Evolutionary conservation across 37 sponge, comb jelly and placozoan species (phyloP).

Genomic region (Beroe ovata): DNA sequence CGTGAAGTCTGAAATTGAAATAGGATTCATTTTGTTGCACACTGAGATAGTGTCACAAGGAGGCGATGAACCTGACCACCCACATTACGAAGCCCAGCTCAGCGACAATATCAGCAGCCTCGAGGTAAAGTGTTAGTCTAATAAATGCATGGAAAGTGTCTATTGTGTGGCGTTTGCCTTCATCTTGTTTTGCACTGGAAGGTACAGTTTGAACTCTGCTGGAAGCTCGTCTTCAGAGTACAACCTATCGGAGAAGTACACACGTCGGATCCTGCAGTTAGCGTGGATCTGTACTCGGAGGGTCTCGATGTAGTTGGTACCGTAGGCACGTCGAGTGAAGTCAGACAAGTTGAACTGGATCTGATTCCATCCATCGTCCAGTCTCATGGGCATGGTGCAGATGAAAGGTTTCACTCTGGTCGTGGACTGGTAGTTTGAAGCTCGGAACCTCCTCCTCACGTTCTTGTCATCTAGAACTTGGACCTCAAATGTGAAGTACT

Average conservation of each 20-base stretch:
- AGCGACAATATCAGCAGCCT: neutral
- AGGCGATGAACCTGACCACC: too few species aligned
- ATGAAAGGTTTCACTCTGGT: slow-evolving; percentile 99
- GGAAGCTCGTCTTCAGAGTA: slow-evolving; percentile 98
- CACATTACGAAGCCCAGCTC: too few species aligned
- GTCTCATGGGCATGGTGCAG: slow-evolving; percentile 98
- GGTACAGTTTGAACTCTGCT: slow-evolving; percentile 97
- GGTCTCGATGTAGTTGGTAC: slow-evolving; percentile 99
- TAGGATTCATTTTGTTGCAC: too few species aligned
- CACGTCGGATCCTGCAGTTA: slow-evolving; percentile 96
- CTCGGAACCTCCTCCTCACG: slow-evolving; percentile 89
- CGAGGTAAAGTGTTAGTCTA: neutral
- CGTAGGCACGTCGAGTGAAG: slow-evolving; percentile 96
- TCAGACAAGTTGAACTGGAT: slow-evolving; percentile 99
- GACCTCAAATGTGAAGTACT: slow-evolving; percentile 98
- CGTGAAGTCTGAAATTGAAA: neutral
- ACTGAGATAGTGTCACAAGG: too few species aligned
- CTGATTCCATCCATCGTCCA: slow-evolving; percentile 99
- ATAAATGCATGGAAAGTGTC: neutral
- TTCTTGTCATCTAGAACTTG: slow-evolving; percentile 96
- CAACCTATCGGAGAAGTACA: slow-evolving; percentile 96
- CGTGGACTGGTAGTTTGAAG: slow-evolving; percentile 97
- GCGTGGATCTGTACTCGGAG: slow-evolving; percentile 97
- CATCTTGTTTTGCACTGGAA: slow-evolving; percentile 83
- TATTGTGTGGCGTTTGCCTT: slow-evolving; percentile 59